Conservation (phyloP, 1,140 invertebrate genomes). For the Drosophila nasuta region DNA sequence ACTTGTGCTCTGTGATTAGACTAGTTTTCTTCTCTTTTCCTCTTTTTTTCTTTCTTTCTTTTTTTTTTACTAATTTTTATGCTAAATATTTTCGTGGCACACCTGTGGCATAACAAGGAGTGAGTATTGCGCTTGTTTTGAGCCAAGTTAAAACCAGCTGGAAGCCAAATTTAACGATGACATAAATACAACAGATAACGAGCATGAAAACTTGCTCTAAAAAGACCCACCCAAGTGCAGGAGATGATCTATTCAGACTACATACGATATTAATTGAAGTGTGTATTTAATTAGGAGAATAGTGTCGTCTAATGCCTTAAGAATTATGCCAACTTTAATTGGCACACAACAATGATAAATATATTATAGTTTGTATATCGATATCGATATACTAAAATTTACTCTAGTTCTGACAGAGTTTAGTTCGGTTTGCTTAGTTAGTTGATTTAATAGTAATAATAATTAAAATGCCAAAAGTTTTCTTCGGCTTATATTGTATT, state of each 20-base stretch:
- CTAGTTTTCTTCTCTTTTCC: conserved; percentile 54
- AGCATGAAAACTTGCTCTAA: conserved; percentile 45
- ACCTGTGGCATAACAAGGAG: conserved; percentile 52
- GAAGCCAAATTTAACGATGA: conserved; percentile 74
- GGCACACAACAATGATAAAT: neutral
- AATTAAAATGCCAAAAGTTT: no score
- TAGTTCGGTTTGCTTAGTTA: no score
- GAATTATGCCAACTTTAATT: neutral
- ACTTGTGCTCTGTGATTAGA: conserved; percentile 63
- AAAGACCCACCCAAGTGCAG: conserved; percentile 55
- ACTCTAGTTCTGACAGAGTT: no score
- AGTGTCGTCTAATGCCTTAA: neutral
- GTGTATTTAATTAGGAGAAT: conserved; percentile 17
- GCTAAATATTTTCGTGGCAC: conserved; percentile 76
- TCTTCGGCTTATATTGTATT: no score
- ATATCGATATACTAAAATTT: no score
- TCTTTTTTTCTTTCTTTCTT: neutral
- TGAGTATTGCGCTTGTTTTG: conserved; percentile 51
- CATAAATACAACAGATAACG: conserved; percentile 77
- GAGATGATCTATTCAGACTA: conserved; percentile 9
- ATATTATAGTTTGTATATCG: neutral
- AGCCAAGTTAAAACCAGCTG: conserved; percentile 65
- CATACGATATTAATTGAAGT: neutral
- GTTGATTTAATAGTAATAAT: no score
- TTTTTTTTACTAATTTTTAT: conserved; percentile 60